Conservation (phyloP, 1,140 invertebrate species). For the Diorhabda sublineata region DNA sequence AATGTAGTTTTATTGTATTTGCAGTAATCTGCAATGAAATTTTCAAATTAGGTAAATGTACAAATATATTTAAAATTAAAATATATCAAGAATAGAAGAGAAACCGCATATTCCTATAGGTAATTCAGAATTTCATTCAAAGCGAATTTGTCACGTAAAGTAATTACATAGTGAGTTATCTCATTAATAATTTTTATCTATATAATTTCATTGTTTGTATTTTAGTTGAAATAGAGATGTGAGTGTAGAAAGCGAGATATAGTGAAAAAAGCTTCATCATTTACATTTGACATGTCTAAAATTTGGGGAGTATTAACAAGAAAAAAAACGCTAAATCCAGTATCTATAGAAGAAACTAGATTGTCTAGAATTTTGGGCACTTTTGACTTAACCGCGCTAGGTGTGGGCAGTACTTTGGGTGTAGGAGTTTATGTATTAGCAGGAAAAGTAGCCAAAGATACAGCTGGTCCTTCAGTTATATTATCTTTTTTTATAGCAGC, state of each 20-base stretch:
- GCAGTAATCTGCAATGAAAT: too few relatives aligned
- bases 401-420: conserved; percentile 81
- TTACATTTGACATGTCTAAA: conserved; percentile 27
- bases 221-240: conserved; percentile 3
- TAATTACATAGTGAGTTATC: background rate
- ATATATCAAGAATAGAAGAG: too few relatives aligned
- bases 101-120: too few relatives aligned
- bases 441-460: conserved; percentile 74
- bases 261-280: background rate
- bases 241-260: background rate
- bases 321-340: conserved; percentile 48
- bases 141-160: background rate
- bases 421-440: conserved; percentile 86
- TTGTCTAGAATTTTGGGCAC: conserved; percentile 67
- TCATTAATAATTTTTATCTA: conserved; percentile 8
- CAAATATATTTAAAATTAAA: too few relatives aligned
- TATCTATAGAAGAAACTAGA: conserved; percentile 49
- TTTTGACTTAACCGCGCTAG: conserved; percentile 72
- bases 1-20: too few relatives aligned
- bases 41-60: too few relatives aligned
- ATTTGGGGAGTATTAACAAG: conserved; percentile 50
- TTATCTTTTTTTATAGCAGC: conserved; percentile 82
- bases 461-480: conserved; percentile 77
- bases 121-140: background rate
- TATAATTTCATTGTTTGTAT: conserved; percentile 8